These are phyloP conservation scores for Geotrupes spiniger DNA, from an alignment of 2,888 invertebrate genomes.

Conservation along the genomic window DNA sequence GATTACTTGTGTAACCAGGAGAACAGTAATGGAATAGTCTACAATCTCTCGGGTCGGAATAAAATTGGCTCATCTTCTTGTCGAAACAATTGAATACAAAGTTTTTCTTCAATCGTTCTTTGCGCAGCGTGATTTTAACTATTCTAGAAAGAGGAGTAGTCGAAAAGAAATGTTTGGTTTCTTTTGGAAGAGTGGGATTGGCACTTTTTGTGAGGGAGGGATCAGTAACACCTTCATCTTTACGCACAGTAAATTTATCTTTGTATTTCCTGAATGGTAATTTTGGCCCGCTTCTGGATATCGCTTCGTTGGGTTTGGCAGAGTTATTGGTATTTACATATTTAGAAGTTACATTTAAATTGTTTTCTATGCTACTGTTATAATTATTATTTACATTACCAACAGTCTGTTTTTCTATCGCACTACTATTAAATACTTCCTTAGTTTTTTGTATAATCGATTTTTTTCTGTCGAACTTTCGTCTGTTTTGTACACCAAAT, in stretches of 20 bases:
- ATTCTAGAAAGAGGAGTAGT: constrained; percentile 43
- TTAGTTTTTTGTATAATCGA: neutral
- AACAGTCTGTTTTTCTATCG: constrained; percentile 1
- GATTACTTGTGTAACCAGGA: constrained; percentile 55
- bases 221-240: constrained; percentile 40
- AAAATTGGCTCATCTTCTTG: constrained; percentile 55
- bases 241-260: constrained; percentile 36
- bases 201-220: constrained; percentile 44
- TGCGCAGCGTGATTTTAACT: constrained; percentile 44
- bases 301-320: neutral
- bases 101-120: constrained; percentile 25
- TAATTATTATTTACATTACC: constrained; percentile 13
- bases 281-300: neutral
- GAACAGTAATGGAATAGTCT: constrained; percentile 62
- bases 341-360: constrained; percentile 20
- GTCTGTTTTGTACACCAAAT: constrained; percentile 14
- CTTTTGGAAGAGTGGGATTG: constrained; percentile 43
- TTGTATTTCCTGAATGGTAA: constrained; percentile 25
- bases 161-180: constrained; percentile 32
- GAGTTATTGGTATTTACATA: too few species aligned
- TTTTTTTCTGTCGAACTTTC: constrained; percentile 8
- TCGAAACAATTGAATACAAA: constrained; percentile 56
- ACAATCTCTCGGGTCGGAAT: constrained; percentile 58
- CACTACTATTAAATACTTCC: too few species aligned
- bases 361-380: constrained; percentile 21